phyloP scores from a whole-genome alignment of 2,888 invertebrate genomes.

The Amblyjoppa proteus region DNA sequence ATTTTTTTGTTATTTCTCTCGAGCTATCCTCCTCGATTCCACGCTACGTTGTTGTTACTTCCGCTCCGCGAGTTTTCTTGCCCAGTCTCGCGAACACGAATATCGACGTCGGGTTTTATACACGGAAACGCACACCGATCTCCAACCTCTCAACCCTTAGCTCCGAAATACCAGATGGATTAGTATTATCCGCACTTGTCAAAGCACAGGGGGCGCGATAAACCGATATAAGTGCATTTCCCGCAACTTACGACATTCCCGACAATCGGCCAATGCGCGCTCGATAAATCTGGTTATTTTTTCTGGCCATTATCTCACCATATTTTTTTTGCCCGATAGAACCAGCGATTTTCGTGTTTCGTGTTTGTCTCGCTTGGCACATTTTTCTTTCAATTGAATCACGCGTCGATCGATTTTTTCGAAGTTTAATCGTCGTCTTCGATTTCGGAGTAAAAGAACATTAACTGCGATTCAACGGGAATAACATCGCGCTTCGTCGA shows the following conservation, averaged over 20 bases:
- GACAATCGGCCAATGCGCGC: slow-evolving; percentile 2
- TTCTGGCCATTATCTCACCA: not conserved
- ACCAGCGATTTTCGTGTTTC: not conserved
- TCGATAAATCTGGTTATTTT: not conserved
- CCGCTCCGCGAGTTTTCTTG: too few relatives aligned
- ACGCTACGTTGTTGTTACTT: not conserved
- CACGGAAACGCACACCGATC: not conserved
- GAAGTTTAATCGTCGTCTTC: too few relatives aligned
- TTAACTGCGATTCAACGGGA: too few relatives aligned
- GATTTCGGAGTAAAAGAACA: too few relatives aligned
- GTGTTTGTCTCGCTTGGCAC: not conserved
- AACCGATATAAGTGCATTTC: not conserved
- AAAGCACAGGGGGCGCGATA: slow-evolving; percentile 10
- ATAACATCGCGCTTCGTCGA: too few relatives aligned
- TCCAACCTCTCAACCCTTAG: not conserved
- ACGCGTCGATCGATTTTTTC: too few relatives aligned
- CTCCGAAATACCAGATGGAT: not conserved
- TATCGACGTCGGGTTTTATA: slow-evolving; percentile 11
- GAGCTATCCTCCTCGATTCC: not conserved
- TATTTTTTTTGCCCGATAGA: not conserved
- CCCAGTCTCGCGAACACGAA: not conserved
- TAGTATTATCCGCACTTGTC: not conserved
- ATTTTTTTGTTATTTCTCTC: not conserved
- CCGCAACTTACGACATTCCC: too few relatives aligned
- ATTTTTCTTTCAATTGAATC: too few relatives aligned